phyloP scores from a whole-genome alignment of 2,113 vertebrate genomes.

The Daboia siamensis region DNA sequence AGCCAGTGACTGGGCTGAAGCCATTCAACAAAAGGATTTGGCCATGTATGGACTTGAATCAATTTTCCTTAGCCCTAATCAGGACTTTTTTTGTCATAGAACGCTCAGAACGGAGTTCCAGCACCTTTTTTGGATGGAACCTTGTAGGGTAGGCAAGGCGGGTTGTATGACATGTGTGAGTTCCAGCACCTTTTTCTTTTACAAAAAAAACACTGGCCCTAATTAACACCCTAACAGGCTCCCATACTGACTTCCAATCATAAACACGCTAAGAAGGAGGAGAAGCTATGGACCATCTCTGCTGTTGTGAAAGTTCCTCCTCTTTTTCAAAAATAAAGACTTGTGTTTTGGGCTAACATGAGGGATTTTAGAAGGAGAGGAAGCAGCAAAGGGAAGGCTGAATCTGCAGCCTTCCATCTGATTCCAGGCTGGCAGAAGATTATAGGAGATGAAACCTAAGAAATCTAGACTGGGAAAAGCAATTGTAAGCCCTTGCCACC shows the following conservation, averaged over 20 bases:
- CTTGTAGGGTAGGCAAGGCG: no score
- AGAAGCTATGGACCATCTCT: neutral
- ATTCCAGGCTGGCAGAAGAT: neutral
- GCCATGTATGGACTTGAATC: neutral
- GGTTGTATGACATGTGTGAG: no score
- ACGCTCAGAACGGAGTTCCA: no score
- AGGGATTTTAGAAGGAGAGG: neutral
- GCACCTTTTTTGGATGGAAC: no score
- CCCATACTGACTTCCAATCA: neutral
- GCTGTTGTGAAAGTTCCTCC: neutral
- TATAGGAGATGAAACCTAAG: neutral
- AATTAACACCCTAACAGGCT: neutral
- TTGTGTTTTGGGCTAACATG: neutral
- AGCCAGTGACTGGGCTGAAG: neutral
- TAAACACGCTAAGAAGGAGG: neutral
- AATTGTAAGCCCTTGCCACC: neutral
- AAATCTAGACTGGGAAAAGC: neutral
- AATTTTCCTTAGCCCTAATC: neutral
- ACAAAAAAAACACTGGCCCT: no score
- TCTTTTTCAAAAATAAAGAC: neutral
- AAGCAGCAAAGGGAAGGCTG: neutral
- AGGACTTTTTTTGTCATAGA: no score
- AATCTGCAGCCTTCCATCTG: neutral
- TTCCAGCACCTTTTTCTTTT: no score
- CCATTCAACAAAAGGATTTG: neutral